Evolutionary conservation across 2,113 vertebrate species (phyloP).

Genomic region (Leiothrix lutea): DNA sequence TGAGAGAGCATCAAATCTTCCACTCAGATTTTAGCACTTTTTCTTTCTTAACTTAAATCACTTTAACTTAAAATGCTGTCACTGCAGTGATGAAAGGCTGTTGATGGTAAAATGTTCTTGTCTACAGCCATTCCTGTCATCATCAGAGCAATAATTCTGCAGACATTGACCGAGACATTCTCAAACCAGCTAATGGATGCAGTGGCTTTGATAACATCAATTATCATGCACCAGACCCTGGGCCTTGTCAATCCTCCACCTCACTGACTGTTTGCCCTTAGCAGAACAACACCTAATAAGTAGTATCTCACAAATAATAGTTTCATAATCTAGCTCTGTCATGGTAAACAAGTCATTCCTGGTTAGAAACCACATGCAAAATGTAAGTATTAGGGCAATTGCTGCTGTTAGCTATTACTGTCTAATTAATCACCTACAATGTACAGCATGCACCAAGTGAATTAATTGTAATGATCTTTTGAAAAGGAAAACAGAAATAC

Average conservation of each 20-base stretch:
- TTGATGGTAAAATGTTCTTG: conserved; percentile 22
- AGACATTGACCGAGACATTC: not conserved
- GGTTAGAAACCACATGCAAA: not conserved
- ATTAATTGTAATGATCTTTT: not conserved
- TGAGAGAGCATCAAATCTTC: not conserved
- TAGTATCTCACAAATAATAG: not conserved
- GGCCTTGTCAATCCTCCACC: not conserved
- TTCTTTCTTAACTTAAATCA: conserved; percentile 25
- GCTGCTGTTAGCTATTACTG: not conserved
- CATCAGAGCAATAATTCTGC: conserved; percentile 14
- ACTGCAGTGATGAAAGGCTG: conserved; percentile 15
- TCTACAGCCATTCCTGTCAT: not conserved
- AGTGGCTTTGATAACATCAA: not conserved
- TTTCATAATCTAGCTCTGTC: not conserved
- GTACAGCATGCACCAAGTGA: not conserved
- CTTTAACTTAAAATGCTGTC: conserved; percentile 7
- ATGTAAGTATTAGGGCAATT: not conserved
- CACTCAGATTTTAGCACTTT: not conserved
- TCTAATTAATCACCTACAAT: not conserved
- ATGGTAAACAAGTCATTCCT: not conserved
- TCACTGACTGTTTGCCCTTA: not conserved
- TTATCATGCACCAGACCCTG: not conserved
- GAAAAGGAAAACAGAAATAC: not conserved
- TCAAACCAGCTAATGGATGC: conserved; percentile 25
- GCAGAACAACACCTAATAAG: not conserved